Evolutionary conservation across 2,113 vertebrate species (phyloP).

Genomic region (Xyrauchen texanus): DNA sequence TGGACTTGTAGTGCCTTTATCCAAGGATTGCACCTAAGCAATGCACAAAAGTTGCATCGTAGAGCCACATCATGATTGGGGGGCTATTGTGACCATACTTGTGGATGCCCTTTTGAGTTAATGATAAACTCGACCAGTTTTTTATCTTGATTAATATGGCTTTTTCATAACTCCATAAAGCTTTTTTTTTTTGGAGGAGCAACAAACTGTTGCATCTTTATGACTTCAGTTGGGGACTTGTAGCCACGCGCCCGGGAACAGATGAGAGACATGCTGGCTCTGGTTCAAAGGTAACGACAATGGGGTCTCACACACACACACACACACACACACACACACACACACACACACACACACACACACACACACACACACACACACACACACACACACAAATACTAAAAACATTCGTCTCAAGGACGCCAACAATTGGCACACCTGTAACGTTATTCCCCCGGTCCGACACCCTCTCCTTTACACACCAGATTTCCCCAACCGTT

Average conservation of each 20-base stretch:
- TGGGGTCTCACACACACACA: constrained; percentile 23
- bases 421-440: constrained; percentile 34
- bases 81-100: constrained; percentile 37
- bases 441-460: constrained; percentile 22
- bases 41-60: constrained; percentile 54
- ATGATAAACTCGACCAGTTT: constrained; percentile 71
- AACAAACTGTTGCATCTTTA: constrained; percentile 28
- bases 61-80: constrained; percentile 50
- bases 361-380: too few relatives aligned
- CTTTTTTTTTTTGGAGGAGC: constrained; percentile 35
- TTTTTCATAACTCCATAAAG: constrained; percentile 66
- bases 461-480: constrained; percentile 7
- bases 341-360: too few relatives aligned
- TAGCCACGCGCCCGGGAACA: constrained; percentile 56
- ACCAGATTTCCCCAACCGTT: constrained; percentile 44
- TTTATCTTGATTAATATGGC: constrained; percentile 73
- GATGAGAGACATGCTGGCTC: constrained; percentile 61
- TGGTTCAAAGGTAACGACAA: constrained; percentile 49
- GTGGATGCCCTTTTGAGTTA: constrained; percentile 66
- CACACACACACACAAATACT: constrained; percentile 51
- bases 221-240: constrained; percentile 45
- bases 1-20: constrained; percentile 49
- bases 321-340: too few relatives aligned
- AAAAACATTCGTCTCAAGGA: constrained; percentile 66
- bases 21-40: constrained; percentile 43